Percentiles rank a stretch among this genome's conserved stretches.
These are phyloP conservation scores for Papilio elwesi DNA, from an alignment of 2,888 invertebrate species.

Conservation along the genomic window DNA sequence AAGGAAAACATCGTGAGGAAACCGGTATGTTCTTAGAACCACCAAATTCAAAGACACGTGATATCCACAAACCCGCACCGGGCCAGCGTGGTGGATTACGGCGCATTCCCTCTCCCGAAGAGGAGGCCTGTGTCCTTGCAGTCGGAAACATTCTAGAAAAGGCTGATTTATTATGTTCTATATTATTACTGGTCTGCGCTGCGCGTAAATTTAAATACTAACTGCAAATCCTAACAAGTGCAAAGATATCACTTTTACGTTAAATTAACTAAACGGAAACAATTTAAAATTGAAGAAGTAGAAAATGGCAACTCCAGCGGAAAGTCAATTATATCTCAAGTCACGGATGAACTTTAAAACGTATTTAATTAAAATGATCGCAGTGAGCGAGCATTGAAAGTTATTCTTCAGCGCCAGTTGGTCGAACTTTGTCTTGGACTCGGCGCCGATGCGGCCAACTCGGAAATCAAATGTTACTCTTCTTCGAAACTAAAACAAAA, in stretches of 20 bases:
- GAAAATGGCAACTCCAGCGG: conserved; percentile 36
- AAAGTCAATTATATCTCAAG: conserved; percentile 53
- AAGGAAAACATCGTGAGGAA: too few species aligned
- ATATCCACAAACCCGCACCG: too few species aligned
- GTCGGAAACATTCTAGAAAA: too few species aligned
- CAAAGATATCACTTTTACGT: conserved; percentile 4
- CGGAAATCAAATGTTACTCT: conserved; percentile 15
- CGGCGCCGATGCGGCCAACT: conserved; percentile 24
- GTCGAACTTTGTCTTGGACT: conserved; percentile 26
- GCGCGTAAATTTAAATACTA: too few species aligned
- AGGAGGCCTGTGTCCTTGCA: too few species aligned
- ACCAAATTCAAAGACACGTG: too few species aligned
- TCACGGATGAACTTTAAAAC: conserved; percentile 55
- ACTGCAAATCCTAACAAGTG: not conserved
- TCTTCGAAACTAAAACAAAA: not conserved
- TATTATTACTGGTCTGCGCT: too few species aligned
- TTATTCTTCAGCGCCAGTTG: conserved; percentile 48
- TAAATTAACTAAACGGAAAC: conserved; percentile 26
- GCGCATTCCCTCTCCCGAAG: too few species aligned
- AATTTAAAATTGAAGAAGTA: conserved; percentile 33
- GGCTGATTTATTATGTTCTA: too few species aligned
- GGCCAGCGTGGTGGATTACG: too few species aligned
- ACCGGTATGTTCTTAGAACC: too few species aligned
- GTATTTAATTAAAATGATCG: conserved; percentile 72
- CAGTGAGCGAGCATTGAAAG: conserved; percentile 53